A percentile compares a stretch with the other conserved stretches of the same genome.
Conservation (phyloP, 2,113 vertebrate genomes). For the Xiphophorus couchianus region DNA sequence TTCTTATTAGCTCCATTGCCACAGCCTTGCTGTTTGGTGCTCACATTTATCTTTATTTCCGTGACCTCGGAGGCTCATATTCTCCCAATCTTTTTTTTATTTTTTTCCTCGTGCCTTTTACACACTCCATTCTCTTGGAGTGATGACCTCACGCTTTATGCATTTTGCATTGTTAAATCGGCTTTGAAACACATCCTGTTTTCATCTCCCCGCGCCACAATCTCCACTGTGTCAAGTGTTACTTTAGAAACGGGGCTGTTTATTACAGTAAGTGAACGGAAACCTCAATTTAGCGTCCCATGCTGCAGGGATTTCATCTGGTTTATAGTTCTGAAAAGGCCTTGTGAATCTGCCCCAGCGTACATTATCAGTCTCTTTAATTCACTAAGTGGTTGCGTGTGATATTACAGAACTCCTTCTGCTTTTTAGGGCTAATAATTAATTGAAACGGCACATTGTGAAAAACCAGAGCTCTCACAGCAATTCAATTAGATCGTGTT, state of each 20-base stretch:
- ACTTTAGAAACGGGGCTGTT: conserved; percentile 70
- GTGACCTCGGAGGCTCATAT: conserved; percentile 79
- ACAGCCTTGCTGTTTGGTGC: conserved; percentile 81
- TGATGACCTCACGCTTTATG: conserved; percentile 82
- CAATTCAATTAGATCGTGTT: conserved; percentile 83
- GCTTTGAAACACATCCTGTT: conserved; percentile 79
- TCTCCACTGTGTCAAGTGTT: conserved; percentile 68
- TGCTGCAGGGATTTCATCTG: conserved; percentile 78
- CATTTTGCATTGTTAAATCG: conserved; percentile 80
- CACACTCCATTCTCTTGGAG: conserved; percentile 73
- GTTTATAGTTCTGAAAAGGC: conserved; percentile 75
- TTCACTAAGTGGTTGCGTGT: conserved; percentile 78
- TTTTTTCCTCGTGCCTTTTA: conserved; percentile 28
- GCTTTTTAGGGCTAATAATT: conserved; percentile 81
- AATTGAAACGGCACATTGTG: conserved; percentile 81
- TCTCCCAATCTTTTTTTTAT: background rate
- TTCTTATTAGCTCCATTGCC: conserved; percentile 89
- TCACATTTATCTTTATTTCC: conserved; percentile 86
- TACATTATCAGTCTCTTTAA: conserved; percentile 80
- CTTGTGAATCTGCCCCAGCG: conserved; percentile 73
- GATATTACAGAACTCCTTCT: conserved; percentile 78
- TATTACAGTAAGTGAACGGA: conserved; percentile 75
- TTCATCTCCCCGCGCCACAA: conserved; percentile 54
- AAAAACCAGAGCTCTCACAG: conserved; percentile 76
- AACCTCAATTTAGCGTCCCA: conserved; percentile 74